A percentile compares a stretch with the other conserved stretches of the same genome.
Conservation (phyloP, 2,797 vertebrate genomes). For the Choloepus didactylus region DNA sequence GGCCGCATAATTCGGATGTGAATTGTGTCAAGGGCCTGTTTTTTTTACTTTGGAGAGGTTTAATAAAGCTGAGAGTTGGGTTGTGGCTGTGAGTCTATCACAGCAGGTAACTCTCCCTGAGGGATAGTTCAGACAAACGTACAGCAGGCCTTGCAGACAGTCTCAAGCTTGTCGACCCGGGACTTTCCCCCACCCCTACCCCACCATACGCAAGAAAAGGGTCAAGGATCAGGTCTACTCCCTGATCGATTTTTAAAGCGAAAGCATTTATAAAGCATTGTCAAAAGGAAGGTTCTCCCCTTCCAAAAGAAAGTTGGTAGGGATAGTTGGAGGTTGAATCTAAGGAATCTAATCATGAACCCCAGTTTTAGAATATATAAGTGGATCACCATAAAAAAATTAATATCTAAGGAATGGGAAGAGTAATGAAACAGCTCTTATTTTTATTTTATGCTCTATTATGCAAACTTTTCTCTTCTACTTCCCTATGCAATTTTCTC, state of each 20-base stretch:
- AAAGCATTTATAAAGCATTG: slow-evolving; percentile 12
- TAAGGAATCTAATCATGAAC: not conserved
- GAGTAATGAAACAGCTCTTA: not conserved
- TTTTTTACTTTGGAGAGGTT: slow-evolving; percentile 86
- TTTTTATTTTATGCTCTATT: slow-evolving; percentile 35
- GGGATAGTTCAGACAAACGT: slow-evolving; percentile 76
- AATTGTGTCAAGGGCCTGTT: slow-evolving; percentile 84
- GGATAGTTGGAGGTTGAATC: not conserved
- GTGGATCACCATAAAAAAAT: slow-evolving; percentile 23
- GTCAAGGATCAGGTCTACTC: not conserved
- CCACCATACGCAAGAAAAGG: not conserved
- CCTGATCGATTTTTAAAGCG: slow-evolving; percentile 41
- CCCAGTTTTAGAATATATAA: not conserved
- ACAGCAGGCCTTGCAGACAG: slow-evolving; percentile 70
- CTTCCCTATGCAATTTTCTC: not conserved
- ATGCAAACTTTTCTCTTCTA: not conserved
- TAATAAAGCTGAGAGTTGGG: slow-evolving; percentile 79
- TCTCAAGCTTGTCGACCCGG: slow-evolving; percentile 72
- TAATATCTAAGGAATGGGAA: not conserved
- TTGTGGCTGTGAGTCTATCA: slow-evolving; percentile 78
- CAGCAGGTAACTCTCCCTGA: slow-evolving; percentile 80
- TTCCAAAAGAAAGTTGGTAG: not conserved
- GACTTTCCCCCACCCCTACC: not conserved
- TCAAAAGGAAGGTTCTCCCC: not conserved
- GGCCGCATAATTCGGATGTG: slow-evolving; percentile 77